These are phyloP conservation scores for Metacarcinus magister DNA, from an alignment of 2,888 invertebrate species.

Conservation along the genomic window DNA sequence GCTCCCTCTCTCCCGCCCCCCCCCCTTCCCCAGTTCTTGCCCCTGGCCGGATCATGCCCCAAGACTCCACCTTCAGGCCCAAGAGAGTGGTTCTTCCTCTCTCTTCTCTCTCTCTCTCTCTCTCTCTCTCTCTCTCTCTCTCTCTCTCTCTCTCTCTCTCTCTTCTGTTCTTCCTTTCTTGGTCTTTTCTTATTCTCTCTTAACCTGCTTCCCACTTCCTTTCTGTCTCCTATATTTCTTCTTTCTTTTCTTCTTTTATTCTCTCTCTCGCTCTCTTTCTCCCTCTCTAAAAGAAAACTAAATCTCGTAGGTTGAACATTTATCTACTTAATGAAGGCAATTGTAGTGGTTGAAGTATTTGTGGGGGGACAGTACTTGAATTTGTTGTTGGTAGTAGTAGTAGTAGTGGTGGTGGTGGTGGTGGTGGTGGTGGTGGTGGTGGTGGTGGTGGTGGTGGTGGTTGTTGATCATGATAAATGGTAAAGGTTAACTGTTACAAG, in stretches of 20 bases:
- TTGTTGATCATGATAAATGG: no score
- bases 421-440: neutral
- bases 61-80: neutral
- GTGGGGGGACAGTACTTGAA: no score
- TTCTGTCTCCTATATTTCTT: neutral
- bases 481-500: no score
- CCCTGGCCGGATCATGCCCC: neutral
- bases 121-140: slow-evolving; percentile 19
- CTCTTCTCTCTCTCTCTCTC: slow-evolving; percentile 49
- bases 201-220: neutral
- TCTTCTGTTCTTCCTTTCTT: neutral
- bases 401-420: no score
- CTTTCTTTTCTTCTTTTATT: neutral
- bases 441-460: neutral
- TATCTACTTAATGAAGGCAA: no score
- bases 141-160: neutral
- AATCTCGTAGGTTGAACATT: no score
- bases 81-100: neutral
- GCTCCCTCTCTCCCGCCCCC: neutral
- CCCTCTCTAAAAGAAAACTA: neutral
- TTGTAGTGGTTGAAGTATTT: no score
- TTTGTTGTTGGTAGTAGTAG: no score
- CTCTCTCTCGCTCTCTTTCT: neutral
- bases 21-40: neutral
- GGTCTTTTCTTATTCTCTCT: neutral